Percentiles rank a stretch among this genome's conserved stretches.
Conservation (phyloP, 2,797 vertebrate species). For the Brotula barbata region DNA sequence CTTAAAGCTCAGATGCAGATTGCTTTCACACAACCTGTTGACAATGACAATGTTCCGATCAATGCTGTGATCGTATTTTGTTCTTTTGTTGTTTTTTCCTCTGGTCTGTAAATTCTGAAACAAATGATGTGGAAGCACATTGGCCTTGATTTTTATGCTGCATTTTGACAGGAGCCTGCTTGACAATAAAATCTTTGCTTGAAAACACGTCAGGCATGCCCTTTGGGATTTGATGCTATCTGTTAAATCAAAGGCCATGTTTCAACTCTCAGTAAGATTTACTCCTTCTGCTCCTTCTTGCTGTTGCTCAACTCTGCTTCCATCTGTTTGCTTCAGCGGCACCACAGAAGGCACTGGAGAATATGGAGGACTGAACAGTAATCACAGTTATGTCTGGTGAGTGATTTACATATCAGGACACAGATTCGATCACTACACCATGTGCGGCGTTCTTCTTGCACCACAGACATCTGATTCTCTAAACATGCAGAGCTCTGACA, state of each 20-base stretch:
- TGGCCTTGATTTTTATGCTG: neutral
- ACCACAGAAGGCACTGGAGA: too few species aligned
- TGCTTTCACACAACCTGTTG: too few species aligned
- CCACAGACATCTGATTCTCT: too few species aligned
- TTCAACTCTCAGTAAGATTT: slow-evolving; percentile 7
- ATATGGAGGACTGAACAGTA: too few species aligned
- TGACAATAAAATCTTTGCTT: slow-evolving; percentile 10
- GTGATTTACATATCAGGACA: too few species aligned
- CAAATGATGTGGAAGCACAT: neutral
- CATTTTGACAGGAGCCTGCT: neutral
- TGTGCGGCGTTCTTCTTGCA: too few species aligned
- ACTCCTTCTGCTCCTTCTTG: neutral
- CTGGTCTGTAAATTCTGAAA: neutral
- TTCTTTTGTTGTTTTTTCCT: slow-evolving; percentile 1
- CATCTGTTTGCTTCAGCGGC: neutral
- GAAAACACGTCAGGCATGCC: slow-evolving; percentile 1
- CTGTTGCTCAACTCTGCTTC: neutral
- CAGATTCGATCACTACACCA: too few species aligned
- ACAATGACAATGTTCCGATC: too few species aligned
- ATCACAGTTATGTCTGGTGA: too few species aligned
- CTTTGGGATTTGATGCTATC: neutral
- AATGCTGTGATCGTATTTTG: neutral
- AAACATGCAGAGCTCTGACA: too few species aligned
- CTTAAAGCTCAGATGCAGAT: too few species aligned
- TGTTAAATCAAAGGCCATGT: neutral